Conservation (phyloP, 2,113 vertebrate genomes). For the Polyodon spathula region DNA sequence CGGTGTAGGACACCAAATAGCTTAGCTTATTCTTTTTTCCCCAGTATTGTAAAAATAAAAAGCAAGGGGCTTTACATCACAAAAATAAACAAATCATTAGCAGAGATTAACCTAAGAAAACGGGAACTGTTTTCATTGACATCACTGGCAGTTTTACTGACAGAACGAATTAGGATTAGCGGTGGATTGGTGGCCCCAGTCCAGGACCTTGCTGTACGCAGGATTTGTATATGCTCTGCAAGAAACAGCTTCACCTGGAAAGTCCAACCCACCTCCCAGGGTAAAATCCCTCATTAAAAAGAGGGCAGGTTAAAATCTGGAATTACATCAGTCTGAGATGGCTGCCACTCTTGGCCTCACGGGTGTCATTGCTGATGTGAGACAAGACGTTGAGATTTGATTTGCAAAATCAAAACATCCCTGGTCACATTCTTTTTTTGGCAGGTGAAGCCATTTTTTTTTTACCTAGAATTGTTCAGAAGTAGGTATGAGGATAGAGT, state of each 20-base stretch:
- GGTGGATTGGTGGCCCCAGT: not conserved
- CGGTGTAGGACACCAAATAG: not conserved
- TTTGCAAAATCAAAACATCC: no score
- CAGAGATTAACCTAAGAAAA: slow-evolving; percentile 2
- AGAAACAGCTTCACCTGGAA: not conserved
- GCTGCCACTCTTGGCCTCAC: no score
- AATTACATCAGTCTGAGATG: no score
- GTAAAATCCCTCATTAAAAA: slow-evolving; percentile 1
- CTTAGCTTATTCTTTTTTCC: not conserved
- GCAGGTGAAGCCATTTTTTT: no score
- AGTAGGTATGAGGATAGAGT: no score
- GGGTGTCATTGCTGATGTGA: no score
- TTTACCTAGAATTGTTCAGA: no score
- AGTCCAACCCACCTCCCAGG: not conserved
- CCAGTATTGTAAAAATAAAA: not conserved
- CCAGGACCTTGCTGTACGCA: not conserved
- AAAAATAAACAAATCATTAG: slow-evolving; percentile 6
- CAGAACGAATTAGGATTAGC: slow-evolving; percentile 1
- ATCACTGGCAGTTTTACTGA: not conserved
- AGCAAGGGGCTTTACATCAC: not conserved
- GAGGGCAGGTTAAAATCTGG: no score
- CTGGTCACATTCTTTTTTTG: no score
- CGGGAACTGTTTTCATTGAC: not conserved
- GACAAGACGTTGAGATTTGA: no score
- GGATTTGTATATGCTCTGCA: no score